Conservation (phyloP, 1,140 invertebrate genomes). For the Drosophila setifemur region DNA sequence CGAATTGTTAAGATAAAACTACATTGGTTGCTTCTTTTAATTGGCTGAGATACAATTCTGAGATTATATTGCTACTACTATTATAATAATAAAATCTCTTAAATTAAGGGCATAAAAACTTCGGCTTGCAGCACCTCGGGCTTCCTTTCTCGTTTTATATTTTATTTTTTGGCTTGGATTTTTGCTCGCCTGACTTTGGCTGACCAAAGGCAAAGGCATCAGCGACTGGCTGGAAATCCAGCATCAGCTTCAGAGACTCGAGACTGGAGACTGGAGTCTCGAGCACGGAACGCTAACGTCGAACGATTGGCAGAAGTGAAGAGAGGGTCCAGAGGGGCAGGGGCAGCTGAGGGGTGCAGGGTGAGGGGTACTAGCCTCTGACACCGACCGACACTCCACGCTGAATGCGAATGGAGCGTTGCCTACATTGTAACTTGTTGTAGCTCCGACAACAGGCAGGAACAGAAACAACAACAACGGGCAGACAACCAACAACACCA, state of each 20-base stretch:
- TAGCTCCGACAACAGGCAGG: constrained; percentile 7
- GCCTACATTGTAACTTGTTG: constrained; percentile 58
- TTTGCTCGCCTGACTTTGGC: constrained; percentile 36
- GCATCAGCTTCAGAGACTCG: constrained; percentile 2
- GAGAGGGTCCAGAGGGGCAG: constrained; percentile 27
- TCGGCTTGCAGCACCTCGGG: too few relatives aligned
- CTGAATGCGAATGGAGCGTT: constrained; percentile 34
- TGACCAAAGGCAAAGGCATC: constrained; percentile 48
- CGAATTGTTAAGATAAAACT: too few relatives aligned
- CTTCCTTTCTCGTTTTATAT: too few relatives aligned
- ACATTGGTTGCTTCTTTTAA: too few relatives aligned
- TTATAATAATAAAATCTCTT: too few relatives aligned
- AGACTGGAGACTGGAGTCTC: too few relatives aligned
- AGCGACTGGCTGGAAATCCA: constrained; percentile 12
- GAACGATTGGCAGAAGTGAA: constrained; percentile 38
- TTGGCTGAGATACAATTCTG: too few relatives aligned
- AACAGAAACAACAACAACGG: constrained; percentile 7
- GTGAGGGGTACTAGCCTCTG: constrained; percentile 62
- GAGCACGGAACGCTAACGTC: constrained; percentile 10
- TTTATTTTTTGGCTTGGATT: constrained; percentile 9
- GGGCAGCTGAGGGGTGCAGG: constrained; percentile 22
- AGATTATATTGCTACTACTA: too few relatives aligned
- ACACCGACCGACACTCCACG: constrained; percentile 61
- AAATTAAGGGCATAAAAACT: too few relatives aligned
- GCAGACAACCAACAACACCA: not conserved